Base-by-base conservation (phyloP, 2,113 vertebrate genomes). In the Chitala chitala region DNA sequence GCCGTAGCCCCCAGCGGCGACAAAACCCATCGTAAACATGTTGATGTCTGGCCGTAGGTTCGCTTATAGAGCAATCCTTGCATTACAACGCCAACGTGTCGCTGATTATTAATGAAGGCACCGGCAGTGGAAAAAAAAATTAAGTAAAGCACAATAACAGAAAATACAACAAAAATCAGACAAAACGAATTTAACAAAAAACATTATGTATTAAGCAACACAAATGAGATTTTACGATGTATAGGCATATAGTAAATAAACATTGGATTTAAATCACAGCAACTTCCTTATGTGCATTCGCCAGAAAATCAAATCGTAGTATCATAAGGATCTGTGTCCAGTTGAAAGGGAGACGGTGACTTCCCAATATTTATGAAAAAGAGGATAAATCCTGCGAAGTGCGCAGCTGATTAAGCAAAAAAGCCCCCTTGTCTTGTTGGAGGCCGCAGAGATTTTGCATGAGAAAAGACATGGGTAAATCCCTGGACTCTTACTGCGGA, bases 381-480 rank as follows among this genome's bases (percentile, higher is more conserved):
- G 82, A 80, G 81, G 79, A 82, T 82, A 83, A 63, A 87, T 85
- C 87, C 87, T 90, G 89, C 89, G 89, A 93, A 95, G 88, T 92
- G 92, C 83, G 77, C 90, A 90, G 86, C 90, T 94, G 89, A 93
- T 91, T 90, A 91, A 86, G 85, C 59, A 63, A 78, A 78, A 85
- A 81, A 85, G 85, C 77, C 80, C 80, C 81, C 77, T 76, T 77
- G 79, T 83, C 87, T 87, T 90, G 90, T 87, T 87, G 87, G 83
- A 79, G 74, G 85, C 40, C 78, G 85, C 56, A 48, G 78, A 80
- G 78, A 80, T 87, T 92, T 96, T 95, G 93, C 94, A 96, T 97
- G 92, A 93, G 92, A 96, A 96, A 93, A 90, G 90, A 85, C 87
- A 79, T 76, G 84, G 86, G 91, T 91, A 95, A 96, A 96, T 95